Conservation (phyloP, 2,113 vertebrate species). For the Charadrius vociferus region DNA sequence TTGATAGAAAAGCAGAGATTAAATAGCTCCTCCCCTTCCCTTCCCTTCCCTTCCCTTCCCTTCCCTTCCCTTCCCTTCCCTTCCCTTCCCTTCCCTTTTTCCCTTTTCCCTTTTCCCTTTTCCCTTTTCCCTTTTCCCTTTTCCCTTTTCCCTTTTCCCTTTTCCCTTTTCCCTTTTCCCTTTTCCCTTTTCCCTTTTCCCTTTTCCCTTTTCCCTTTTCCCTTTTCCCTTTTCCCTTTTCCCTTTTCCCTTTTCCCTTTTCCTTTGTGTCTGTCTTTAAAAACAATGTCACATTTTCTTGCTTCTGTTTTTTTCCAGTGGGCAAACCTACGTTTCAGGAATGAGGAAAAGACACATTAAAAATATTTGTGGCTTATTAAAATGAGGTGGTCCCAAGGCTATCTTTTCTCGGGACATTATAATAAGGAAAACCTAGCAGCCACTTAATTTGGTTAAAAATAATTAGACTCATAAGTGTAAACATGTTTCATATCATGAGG, state of each 20-base stretch:
- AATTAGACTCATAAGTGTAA: neutral
- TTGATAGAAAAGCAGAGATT: neutral
- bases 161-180: neutral
- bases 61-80: neutral
- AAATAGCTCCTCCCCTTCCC: neutral
- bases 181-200: too few species aligned
- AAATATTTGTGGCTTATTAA: neutral
- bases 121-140: too few species aligned
- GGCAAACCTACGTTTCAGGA: neutral
- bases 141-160: too few species aligned
- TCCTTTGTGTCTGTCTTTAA: neutral
- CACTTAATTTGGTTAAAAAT: conserved; percentile 25
- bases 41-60: neutral
- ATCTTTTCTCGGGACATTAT: neutral
- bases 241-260: too few species aligned
- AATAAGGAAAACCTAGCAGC: neutral
- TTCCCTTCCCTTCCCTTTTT: neutral
- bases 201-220: too few species aligned
- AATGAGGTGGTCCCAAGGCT: neutral
- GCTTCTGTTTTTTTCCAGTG: neutral
- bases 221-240: too few species aligned
- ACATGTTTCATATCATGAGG: neutral
- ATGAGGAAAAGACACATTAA: neutral
- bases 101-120: too few species aligned
- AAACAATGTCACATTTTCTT: neutral